Evolutionary conservation across 2,113 vertebrate genomes (phyloP).

Genomic region (Zosterops japonicus): DNA sequence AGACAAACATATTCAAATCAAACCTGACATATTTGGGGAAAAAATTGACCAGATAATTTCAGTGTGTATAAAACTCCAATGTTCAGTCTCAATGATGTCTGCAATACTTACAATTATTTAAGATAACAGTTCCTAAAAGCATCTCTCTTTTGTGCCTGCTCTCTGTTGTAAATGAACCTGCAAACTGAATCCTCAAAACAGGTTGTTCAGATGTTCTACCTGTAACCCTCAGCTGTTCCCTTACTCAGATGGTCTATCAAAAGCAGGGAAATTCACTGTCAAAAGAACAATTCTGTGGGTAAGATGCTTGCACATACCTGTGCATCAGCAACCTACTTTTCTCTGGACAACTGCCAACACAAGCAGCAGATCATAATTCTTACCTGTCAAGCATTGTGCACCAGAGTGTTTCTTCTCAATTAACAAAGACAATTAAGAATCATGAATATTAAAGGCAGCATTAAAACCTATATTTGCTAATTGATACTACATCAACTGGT

Average conservation of each 20-base stretch:
- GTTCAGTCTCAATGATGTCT: not conserved
- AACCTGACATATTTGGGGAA: not conserved
- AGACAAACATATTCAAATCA: not conserved
- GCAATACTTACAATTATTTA: not conserved
- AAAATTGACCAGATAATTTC: not conserved
- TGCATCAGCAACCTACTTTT: constrained; percentile 36
- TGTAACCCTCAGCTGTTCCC: not conserved
- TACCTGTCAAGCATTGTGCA: constrained; percentile 58
- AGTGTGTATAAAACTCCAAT: not conserved
- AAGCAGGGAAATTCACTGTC: not conserved
- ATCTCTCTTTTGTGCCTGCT: not conserved
- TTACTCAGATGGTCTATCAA: not conserved
- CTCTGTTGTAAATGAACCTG: not conserved
- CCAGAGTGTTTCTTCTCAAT: constrained; percentile 67
- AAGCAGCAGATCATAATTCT: constrained; percentile 62
- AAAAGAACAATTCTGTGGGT: not conserved
- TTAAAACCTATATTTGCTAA: constrained; percentile 69
- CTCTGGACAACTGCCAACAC: constrained; percentile 55
- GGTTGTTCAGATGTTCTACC: not conserved
- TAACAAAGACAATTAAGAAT: constrained; percentile 74
- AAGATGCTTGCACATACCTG: not conserved
- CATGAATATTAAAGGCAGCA: constrained; percentile 71
- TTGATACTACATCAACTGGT: constrained; percentile 55
- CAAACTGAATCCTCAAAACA: not conserved
- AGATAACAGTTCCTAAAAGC: not conserved